Evolutionary conservation across 2,113 vertebrate genomes (phyloP).

Genomic region (Cervus canadensis): DNA sequence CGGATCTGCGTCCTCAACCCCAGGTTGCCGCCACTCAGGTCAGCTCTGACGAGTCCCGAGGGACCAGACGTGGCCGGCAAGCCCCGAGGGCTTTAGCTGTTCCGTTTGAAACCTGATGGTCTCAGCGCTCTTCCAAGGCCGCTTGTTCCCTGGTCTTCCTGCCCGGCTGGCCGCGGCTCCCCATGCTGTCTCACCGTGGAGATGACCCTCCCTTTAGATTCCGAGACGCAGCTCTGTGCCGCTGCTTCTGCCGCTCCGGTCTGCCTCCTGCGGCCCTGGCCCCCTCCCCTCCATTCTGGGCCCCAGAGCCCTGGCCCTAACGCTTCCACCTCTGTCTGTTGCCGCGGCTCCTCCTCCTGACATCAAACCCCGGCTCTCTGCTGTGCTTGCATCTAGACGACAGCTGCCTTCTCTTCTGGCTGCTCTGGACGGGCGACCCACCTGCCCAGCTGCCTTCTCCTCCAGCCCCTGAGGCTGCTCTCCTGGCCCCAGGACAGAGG

Average conservation of each 20-base stretch:
- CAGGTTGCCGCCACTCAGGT: background rate
- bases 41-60: rapidly evolving
- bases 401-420: background rate
- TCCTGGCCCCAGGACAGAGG: background rate
- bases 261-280: background rate
- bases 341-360: no score
- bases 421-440: no score
- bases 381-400: background rate
- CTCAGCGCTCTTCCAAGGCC: background rate
- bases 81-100: background rate
- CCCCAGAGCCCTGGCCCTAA: background rate
- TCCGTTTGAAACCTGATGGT: background rate
- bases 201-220: background rate
- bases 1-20: no score
- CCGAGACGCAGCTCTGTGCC: rapidly evolving
- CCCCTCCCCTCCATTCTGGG: no score
- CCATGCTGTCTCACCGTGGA: rapidly evolving
- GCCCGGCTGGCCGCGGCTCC: rapidly evolving
- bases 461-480: rapidly evolving
- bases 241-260: background rate
- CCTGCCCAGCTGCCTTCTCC: no score
- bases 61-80: background rate
- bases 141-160: background rate
- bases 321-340: background rate
- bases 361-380: background rate